These are phyloP conservation scores for Phengaris arion DNA, from an alignment of 2,888 invertebrate genomes.

Conservation along the genomic window DNA sequence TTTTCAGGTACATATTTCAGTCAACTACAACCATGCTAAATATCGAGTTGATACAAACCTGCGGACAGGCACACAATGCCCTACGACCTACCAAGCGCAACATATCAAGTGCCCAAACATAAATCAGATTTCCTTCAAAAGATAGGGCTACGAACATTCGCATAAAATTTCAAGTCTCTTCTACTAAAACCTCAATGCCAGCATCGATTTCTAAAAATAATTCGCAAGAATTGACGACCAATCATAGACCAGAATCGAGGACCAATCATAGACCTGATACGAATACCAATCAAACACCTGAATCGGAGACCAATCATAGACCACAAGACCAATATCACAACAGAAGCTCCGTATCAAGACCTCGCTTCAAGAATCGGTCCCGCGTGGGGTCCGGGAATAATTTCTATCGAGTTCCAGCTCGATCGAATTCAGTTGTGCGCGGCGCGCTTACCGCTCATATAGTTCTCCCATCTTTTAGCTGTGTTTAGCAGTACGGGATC, in stretches of 20 bases:
- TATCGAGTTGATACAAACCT: neutral
- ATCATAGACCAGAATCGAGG: neutral
- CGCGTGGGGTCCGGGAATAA: neutral
- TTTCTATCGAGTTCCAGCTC: constrained; percentile 2
- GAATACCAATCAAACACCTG: neutral
- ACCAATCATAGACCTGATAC: neutral
- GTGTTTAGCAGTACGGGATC: constrained; percentile 90
- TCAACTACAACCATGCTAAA: constrained; percentile 4
- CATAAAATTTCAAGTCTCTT: neutral
- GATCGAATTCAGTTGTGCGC: constrained; percentile 89
- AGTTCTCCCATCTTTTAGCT: constrained; percentile 95
- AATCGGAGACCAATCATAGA: neutral
- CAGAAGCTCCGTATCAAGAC: too few species aligned
- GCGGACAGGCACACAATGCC: neutral
- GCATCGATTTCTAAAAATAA: neutral
- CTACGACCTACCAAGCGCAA: neutral
- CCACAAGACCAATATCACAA: neutral
- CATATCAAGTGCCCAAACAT: neutral
- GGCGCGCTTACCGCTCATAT: constrained; percentile 96
- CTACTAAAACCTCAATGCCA: neutral
- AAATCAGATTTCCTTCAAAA: neutral
- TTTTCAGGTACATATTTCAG: constrained; percentile 27
- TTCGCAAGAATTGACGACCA: neutral
- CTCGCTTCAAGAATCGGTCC: neutral
- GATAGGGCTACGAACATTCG: neutral